Percentiles rank a stretch among this genome's conserved stretches.
Conservation (phyloP, 2,888 invertebrate species). For the Dynastes hyllus region DNA sequence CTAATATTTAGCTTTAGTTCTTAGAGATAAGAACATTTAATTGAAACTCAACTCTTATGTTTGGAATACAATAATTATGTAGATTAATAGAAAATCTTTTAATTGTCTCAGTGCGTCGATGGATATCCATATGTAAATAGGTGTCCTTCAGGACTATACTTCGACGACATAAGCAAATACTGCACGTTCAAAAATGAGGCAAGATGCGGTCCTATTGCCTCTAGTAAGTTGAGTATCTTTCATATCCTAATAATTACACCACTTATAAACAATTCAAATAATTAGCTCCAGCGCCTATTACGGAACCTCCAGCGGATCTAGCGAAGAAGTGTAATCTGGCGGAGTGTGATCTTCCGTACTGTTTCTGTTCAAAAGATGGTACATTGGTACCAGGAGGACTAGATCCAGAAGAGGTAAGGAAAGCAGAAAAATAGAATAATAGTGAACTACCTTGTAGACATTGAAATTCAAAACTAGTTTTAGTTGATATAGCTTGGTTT, state of each 20-base stretch:
- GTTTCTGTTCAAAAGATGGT: conserved; percentile 94
- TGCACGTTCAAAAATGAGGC: conserved; percentile 94
- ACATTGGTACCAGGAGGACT: conserved; percentile 89
- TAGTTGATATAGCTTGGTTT: too few species aligned
- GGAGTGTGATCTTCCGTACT: conserved; percentile 88
- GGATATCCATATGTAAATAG: conserved; percentile 90
- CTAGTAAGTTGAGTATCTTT: conserved; percentile 79
- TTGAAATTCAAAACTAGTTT: too few species aligned
- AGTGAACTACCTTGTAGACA: not conserved
- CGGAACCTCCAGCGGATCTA: conserved; percentile 86
- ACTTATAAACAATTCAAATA: conserved; percentile 52
- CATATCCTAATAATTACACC: not conserved
- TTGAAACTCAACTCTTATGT: too few species aligned
- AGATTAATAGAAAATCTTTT: conserved; percentile 1
- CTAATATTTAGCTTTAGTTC: too few species aligned
- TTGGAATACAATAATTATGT: too few species aligned
- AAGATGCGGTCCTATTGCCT: conserved; percentile 90
- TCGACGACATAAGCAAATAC: conserved; percentile 91
- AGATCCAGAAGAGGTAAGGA: conserved; percentile 84
- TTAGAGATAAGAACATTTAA: too few species aligned
- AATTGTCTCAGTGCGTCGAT: conserved; percentile 84
- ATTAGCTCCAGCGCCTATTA: conserved; percentile 86
- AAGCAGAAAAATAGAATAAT: conserved; percentile 11
- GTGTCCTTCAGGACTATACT: conserved; percentile 92
- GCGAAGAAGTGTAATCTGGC: conserved; percentile 85